Evolutionary conservation across 2,113 vertebrate species (phyloP), one percentile per base, ranked within the genome.

Genomic region (Brachyhypopomus occidentalis): DNA sequence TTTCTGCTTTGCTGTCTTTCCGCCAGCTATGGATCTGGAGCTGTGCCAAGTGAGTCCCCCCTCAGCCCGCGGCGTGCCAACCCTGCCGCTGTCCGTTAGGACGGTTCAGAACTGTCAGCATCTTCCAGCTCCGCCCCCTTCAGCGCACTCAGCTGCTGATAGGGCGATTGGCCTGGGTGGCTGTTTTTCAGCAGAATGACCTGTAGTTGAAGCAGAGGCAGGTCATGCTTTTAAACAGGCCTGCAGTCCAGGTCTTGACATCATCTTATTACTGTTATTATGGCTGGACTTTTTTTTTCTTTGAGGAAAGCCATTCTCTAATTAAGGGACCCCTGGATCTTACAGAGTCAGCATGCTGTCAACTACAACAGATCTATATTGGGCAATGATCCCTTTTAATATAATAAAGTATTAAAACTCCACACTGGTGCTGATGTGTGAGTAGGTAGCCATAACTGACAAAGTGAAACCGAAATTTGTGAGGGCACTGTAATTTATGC

Each of bases 21-120:
- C 64, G 71, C n/a, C 34, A 4, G 22, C 34, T 66, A 59, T 81
- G 59, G 70, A 69, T 16, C 71, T 67, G 48, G 52, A 77, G 56
- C 38, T 56, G n/a, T 77, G 77, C 78, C 81, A 77, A 59, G 74
- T n/a, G 69, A 38, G 66, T 80, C 34, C 74, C 76, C 45, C 74
- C 62, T 63, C 19, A 34, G 59, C 48, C 74, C 70, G 78, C 81
- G 20, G 41, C 14, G 62, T 72, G 64, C 52, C 34, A 80, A 55
- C 77, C 45, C 80, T 77, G 52, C 34, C 45, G 71, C 69, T 77
- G 52, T 83, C 73, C 56, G 78, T 80, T 77, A 82, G 66, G 25
- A 76, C 48, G 55, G 79, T 78, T 80, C 62, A 79, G 62, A 83
- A 41, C 72, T 70, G 81, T 83, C 84, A 81, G 84, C 81, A 86